Evolutionary conservation across 2,797 vertebrate genomes (phyloP), one percentile per base, ranked within the genome.

Genomic region (Telmatherina bonti): DNA sequence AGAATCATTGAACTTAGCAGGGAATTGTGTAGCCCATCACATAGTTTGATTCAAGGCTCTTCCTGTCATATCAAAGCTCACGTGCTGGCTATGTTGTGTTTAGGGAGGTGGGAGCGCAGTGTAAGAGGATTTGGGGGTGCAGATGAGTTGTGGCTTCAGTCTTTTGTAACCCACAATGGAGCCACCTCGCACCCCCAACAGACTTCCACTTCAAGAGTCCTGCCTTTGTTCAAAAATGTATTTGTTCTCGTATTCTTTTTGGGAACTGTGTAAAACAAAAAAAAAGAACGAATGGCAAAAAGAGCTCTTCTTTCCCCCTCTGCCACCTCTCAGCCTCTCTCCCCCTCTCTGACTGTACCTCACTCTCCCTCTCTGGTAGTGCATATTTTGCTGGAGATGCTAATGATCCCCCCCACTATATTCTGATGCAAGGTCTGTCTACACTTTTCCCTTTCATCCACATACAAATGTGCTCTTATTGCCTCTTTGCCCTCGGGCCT

Each of bases 391-490:
- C 91, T 73, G 79, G 78, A 88, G 91, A 94, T 94, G 93, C 91
- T 95, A 94, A 95, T 95, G 90, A 93, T 86, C 85, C 90, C 88
- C 89, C 89, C 89, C 84, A 83, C 91, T 88, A 83, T 90, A 92
- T 94, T 94, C 93, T 95, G 94, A 94, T 94, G 93, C 92, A 93
- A 94, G 92, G 92, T 94, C 93, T 93, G 91, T 94, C 93, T 94
- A 90, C 88, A 88, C 88, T 90, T 92, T 90, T 93, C 89, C 83
- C 93, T 95, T 94, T 94, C 94, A 95, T 95, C 94, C 93, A 86
- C 88, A 92, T 94, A 94, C 94, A 93, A 95, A 95, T 95, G 93
- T 93, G 91, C 92, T 93, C 93, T 94, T 95, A 94, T 93, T 94
- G 92, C 94, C 88, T 93, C 93, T 93, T 93, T 87, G 90, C 94